Evolutionary conservation across 2,888 invertebrate species (phyloP), one percentile per base, ranked within the genome.

Genomic region (Anthophora plumipes): DNA sequence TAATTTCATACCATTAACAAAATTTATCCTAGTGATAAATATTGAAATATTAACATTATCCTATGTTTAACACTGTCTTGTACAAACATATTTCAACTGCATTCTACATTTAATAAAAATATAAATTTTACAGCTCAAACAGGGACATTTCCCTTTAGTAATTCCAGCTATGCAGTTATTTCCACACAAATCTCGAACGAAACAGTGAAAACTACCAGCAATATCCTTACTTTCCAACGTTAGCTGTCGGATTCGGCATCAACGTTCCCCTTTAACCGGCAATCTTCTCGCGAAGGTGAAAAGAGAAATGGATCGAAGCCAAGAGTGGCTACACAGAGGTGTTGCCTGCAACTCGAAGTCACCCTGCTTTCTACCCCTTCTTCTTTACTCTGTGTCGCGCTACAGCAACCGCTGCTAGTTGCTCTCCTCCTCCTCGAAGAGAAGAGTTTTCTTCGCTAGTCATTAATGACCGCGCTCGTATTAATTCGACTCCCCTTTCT

Each of bases 391-490:
- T 61, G 48, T 76, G 61, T 74, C 52, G 81, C 61, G 31, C 64
- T 60, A 59, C 59, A 61, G 14, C 43, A n/a, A 52, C 25, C 52
- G 48, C n/a, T 48, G 52, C 63, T 17, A 54, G 63, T 71, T 57
- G 71, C 22, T 74, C 73, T 31, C 52, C 73, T 50, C 80, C 67
- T 76, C 76, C n/a, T n/a, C n/a, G n/a, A 72, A 64, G 68, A 73
- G 74, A 31, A 57, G 67, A 76, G 80, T 75, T 87, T 80, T 70
- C 80, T 72, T 77, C 76, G 63, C 39, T 55, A 60, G 69, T 76
- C 82, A 76, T 83, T 87, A 87, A 87, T 83, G 82, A 82, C 73
- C 68, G 64, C 64, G 73, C 68, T 68, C 77, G 78, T 83, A 87
- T 86, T 87, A 83, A 83, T 85, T 81, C 73, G 71, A 73, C n/a